phyloP scores from a whole-genome alignment of 1,140 invertebrate genomes.

The Araneus ventricosus region DNA sequence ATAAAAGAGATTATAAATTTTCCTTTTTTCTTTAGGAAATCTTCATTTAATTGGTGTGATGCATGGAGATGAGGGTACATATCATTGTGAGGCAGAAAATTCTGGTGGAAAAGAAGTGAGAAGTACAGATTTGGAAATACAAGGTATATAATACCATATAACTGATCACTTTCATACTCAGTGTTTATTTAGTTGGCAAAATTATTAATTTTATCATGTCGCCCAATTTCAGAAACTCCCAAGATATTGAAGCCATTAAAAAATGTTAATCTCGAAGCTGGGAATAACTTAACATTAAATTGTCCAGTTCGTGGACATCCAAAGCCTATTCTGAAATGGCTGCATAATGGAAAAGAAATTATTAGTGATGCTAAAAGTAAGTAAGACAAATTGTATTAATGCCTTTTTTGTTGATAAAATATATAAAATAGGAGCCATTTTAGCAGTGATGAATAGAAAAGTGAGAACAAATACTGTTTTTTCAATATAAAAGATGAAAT shows the following conservation, averaged over 20 bases:
- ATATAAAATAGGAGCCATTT: no score
- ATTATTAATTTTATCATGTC: background rate
- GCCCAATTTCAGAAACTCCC: conserved; percentile 82
- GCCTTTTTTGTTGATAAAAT: no score
- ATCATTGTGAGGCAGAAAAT: conserved; percentile 84
- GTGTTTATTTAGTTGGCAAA: background rate
- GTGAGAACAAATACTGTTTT: no score
- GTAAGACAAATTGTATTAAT: background rate
- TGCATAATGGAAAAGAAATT: conserved; percentile 86
- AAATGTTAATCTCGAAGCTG: conserved; percentile 84
- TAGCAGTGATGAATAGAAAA: no score
- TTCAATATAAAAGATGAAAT: no score
- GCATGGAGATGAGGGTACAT: conserved; percentile 85
- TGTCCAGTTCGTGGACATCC: conserved; percentile 87
- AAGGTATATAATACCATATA: conserved; percentile 77
- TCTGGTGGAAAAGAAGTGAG: conserved; percentile 77
- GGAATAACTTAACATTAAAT: conserved; percentile 84
- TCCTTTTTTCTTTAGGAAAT: conserved; percentile 82
- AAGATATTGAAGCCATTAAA: conserved; percentile 83
- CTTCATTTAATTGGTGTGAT: conserved; percentile 84
- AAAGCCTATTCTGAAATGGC: conserved; percentile 87
- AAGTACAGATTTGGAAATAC: conserved; percentile 77
- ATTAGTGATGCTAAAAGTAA: conserved; percentile 23
- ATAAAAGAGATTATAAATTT: no score
- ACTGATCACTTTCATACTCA: background rate